Evolutionary conservation across 2,797 vertebrate genomes (phyloP).

Genomic region (Diplodus puntazzo): DNA sequence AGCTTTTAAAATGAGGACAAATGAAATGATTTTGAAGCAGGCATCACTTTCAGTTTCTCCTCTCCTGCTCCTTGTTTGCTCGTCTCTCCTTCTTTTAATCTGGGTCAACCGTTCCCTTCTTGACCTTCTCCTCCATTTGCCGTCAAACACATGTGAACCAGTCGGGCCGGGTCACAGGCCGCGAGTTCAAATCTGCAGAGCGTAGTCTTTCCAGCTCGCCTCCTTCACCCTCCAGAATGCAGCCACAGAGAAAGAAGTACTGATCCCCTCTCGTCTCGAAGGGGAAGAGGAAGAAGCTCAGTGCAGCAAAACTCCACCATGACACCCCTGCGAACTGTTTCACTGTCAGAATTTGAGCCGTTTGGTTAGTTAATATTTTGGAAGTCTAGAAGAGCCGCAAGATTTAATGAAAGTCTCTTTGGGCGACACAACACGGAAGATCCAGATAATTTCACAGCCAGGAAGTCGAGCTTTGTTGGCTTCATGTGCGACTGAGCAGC

Average conservation of each 20-base stretch:
- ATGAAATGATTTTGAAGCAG: constrained; percentile 18
- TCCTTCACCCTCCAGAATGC: constrained; percentile 33
- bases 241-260: constrained; percentile 78
- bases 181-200: constrained; percentile 43
- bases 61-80: not conserved
- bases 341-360: too few species aligned
- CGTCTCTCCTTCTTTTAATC: constrained; percentile 14
- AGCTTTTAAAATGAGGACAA: constrained; percentile 38
- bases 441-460: too few species aligned
- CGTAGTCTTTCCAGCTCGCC: constrained; percentile 28
- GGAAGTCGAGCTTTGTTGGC: too few species aligned
- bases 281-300: constrained; percentile 27
- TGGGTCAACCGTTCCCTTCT: constrained; percentile 26
- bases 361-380: too few species aligned
- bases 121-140: constrained; percentile 21
- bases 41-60: not conserved
- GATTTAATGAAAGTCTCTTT: too few species aligned
- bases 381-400: too few species aligned
- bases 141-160: constrained; percentile 21
- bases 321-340: too few species aligned
- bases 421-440: too few species aligned
- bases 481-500: too few species aligned
- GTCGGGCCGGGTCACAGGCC: constrained; percentile 4
- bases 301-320: not conserved
- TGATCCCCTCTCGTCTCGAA: constrained; percentile 27